These are phyloP conservation scores for Trinectes maculatus DNA, from an alignment of 2,113 vertebrate species.

Conservation along the genomic window DNA sequence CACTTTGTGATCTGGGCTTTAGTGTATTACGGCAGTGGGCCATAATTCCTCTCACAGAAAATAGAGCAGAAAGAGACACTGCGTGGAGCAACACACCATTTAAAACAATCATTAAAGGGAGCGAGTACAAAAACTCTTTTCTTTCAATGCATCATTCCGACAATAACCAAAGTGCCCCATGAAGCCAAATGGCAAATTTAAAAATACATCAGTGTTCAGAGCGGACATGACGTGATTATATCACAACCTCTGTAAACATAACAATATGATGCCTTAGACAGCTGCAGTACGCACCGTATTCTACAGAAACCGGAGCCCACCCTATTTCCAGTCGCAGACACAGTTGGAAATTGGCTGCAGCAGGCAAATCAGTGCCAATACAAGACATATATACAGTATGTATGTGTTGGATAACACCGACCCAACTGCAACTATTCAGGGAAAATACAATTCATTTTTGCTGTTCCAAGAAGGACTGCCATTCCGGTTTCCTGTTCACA, in stretches of 20 bases:
- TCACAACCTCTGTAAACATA: not conserved
- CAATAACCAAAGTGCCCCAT: not conserved
- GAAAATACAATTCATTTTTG: constrained; percentile 14
- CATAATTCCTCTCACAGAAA: not conserved
- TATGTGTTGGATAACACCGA: constrained; percentile 21
- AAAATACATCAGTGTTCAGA: not conserved
- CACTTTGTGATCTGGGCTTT: not conserved
- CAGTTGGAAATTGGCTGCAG: constrained; percentile 33
- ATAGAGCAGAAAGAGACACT: too few relatives aligned
- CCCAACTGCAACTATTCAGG: constrained; percentile 29
- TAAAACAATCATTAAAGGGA: too few relatives aligned
- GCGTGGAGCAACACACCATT: too few relatives aligned
- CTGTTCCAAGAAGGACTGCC: constrained; percentile 22
- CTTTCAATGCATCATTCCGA: too few relatives aligned
- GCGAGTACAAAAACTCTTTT: too few relatives aligned
- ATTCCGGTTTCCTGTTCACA: constrained; percentile 42
- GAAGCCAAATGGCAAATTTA: not conserved
- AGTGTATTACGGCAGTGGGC: constrained; percentile 5
- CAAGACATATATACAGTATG: not conserved
- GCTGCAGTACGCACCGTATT: not conserved
- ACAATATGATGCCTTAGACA: not conserved
- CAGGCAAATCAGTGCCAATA: constrained; percentile 12
- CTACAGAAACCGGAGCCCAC: not conserved
- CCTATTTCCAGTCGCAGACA: not conserved
- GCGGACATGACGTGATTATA: not conserved